phyloP scores from a whole-genome alignment of 2,888 invertebrate species.

The Leucophenga montana region DNA sequence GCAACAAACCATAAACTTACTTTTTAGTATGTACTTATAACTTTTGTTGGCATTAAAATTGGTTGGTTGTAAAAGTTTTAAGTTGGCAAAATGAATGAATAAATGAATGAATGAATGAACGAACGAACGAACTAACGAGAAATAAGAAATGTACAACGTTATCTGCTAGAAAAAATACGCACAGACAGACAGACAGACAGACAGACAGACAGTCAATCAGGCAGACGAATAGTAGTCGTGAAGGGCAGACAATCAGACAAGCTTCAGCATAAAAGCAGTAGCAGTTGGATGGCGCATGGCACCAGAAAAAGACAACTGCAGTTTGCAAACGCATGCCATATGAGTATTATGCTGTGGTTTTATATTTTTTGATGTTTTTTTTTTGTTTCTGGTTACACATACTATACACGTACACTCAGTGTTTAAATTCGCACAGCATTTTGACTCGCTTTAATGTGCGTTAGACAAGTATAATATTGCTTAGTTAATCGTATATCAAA shows the following conservation, averaged over 20 bases:
- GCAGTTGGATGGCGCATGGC: not conserved
- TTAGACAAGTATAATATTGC: no score
- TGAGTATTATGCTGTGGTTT: conserved; percentile 22
- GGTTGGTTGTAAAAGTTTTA: conserved; percentile 63
- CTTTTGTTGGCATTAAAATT: conserved; percentile 57
- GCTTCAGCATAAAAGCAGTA: not conserved
- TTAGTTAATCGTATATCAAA: no score
- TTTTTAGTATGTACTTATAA: conserved; percentile 61
- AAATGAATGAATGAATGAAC: conserved; percentile 15
- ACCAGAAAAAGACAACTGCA: conserved; percentile 6
- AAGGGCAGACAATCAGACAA: no score
- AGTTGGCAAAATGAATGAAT: conserved; percentile 21
- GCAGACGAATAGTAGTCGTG: no score
- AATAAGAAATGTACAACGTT: conserved; percentile 8
- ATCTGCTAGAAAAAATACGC: conserved; percentile 21
- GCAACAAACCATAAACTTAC: conserved; percentile 59
- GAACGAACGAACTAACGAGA: no score
- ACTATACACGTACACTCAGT: no score
- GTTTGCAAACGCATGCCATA: conserved; percentile 4
- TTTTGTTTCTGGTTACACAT: not conserved
- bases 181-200: not conserved
- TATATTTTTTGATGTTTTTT: not conserved
- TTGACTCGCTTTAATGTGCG: no score
- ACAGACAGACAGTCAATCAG: no score
- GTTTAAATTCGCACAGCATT: no score